Base-by-base conservation (phyloP, 2,888 invertebrate species). In the Marasmarcha lunaedactyla region DNA sequence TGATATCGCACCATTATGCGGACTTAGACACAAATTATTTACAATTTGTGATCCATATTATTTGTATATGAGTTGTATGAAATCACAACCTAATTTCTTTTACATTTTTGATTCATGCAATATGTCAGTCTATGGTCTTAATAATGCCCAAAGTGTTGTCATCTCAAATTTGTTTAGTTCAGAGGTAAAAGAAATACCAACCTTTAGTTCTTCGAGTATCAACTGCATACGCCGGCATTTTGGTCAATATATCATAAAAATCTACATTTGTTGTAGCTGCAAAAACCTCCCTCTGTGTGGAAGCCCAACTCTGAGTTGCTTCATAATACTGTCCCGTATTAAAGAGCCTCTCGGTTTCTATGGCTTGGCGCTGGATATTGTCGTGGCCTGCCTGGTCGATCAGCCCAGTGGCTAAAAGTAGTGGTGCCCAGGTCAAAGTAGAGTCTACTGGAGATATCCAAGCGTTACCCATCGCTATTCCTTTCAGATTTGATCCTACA, bases 391-490 rank as follows among this genome's bases (percentile, higher is more conserved):
- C 62, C 35, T 86, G 74, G 63, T 94, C 93, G 10, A 94, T 86
- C 44, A 92, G 78, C 3, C 91, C 91, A 67, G 90, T 88, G 11
- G 89, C 86, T 15, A 91, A 83, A 6, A 96, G 83, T 52, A 90
- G 89, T 0, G 91, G 91, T 0, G 90, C 94, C 95, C 95, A 96
- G 0, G 91, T 89, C 25, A 91, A 70, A 0, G 93, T 92, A 0
- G 91, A 90, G 59, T 95, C 94, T 38, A 94, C 87, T 0, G 95
- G 94, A 1, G 92, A 91, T 45, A 95, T 92, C 95, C 95, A 96
- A 0, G 95, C 89, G 67, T 95, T 95, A 1, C 95, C 95, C 65
- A 96, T 85, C 0, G 89, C 91, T 14, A 96, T 87, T 1, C 95
- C 95, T 53, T 85, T 84, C 37, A 97, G 84, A 51, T 92, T 91